Base-by-base conservation (phyloP, 2,888 invertebrate genomes). In the Phengaris alcon region DNA sequence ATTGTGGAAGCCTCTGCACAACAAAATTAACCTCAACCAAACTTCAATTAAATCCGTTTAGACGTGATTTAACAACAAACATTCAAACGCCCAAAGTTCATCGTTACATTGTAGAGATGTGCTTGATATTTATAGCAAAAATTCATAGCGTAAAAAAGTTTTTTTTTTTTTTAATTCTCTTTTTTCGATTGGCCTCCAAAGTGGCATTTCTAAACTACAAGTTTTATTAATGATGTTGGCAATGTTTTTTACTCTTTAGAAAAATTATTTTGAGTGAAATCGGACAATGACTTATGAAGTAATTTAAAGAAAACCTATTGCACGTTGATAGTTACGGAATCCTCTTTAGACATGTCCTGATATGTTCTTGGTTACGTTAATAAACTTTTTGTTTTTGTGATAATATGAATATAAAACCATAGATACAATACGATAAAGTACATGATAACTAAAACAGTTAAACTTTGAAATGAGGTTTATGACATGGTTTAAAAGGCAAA, bases 11-110 rank as follows among this genome's bases (percentile, higher is more conserved):
- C 48, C 48, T 15, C 46, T 46, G 48, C 48, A 48, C 48, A 69
- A 69, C 46, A 48, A 69, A 69, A 69, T 69, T 69, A 69, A 48
- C 69, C 69, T 69, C 69, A n/a, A 69, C 13, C 9, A 15, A 69
- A 69, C 48, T 69, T 69, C 69, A 69, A 69, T 69, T 48, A 69
- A 69, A 69, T 69, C 46, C 69, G 48, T 69, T 15, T 69, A 15
- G n/a, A 15, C 48, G 69, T 15, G 48, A 46, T 48, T 69, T 48
- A 48, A 48, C 69, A 69, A 69, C 69, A 69, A 69, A 69, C 15
- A n/a, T 69, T 64, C 64, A 44, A 64, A 44, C 35, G 64, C 64
- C 64, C 64, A 64, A 59, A 35, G 12, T 64, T 44, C 64, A 64
- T 64, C 12, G 64, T 44, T 44, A 35, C 64, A 12, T 10, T 44